Conservation (phyloP, 2,888 invertebrate species). For the Leucania comma region DNA sequence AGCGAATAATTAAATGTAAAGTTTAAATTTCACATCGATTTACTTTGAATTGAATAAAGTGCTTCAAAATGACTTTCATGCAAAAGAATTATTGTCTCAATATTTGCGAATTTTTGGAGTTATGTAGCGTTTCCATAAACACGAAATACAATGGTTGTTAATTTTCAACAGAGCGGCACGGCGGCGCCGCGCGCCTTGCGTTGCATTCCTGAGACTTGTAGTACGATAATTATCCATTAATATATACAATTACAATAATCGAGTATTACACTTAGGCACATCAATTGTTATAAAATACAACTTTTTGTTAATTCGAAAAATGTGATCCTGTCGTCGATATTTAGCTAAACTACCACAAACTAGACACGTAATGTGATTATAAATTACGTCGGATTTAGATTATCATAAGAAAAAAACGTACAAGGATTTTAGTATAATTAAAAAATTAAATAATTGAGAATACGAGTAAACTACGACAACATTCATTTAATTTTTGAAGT, state of each 20-base stretch:
- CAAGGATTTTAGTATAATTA: constrained; percentile 62
- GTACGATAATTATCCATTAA: constrained; percentile 75
- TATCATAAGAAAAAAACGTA: constrained; percentile 66
- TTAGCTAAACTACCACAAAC: constrained; percentile 84
- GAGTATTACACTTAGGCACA: constrained; percentile 91
- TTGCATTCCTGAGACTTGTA: constrained; percentile 74
- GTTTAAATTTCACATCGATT: constrained; percentile 53
- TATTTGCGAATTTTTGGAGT: constrained; percentile 70
- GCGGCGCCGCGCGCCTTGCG: constrained; percentile 53
- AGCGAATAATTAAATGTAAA: constrained; percentile 58
- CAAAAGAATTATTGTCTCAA: constrained; percentile 75
- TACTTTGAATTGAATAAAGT: constrained; percentile 51
- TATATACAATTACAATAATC: constrained; percentile 85
- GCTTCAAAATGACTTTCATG: constrained; percentile 42
- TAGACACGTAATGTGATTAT: constrained; percentile 79
- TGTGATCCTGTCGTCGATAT: constrained; percentile 82
- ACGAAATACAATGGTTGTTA: constrained; percentile 68
- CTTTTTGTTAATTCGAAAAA: constrained; percentile 86
- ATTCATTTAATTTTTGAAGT: constrained; percentile 79
- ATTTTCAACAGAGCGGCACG: constrained; percentile 56
- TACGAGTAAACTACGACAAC: constrained; percentile 79
- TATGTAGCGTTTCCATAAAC: constrained; percentile 68
- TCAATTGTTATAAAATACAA: constrained; percentile 90
- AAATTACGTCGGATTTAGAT: constrained; percentile 60
- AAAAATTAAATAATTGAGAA: constrained; percentile 62